A percentile compares a stretch with the other conserved stretches of the same genome.
phyloP scores from a whole-genome alignment of 2,113 vertebrate genomes.

The Myiopsitta monachus region DNA sequence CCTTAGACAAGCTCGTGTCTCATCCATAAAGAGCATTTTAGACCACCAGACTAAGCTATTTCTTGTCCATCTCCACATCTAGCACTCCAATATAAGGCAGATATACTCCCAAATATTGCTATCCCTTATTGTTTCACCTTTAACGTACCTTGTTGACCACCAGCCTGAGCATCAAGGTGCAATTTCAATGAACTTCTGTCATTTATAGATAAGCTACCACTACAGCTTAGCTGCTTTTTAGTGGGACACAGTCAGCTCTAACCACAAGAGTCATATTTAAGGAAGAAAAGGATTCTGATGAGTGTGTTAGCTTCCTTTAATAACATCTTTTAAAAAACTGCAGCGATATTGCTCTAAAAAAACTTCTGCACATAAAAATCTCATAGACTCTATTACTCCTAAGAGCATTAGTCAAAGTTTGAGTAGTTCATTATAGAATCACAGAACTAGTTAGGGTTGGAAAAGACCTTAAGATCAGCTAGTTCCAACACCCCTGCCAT shows the following conservation, averaged over 20 bases:
- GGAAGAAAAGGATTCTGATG: background rate
- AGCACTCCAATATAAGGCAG: background rate
- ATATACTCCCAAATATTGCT: background rate
- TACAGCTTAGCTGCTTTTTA: background rate
- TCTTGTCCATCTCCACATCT: background rate
- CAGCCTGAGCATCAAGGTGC: background rate
- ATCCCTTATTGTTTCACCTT: background rate
- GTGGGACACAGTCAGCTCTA: background rate
- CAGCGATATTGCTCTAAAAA: background rate
- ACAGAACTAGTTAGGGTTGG: too few species aligned
- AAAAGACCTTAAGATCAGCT: too few species aligned
- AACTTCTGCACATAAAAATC: background rate
- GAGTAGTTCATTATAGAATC: background rate
- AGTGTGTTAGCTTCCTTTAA: background rate
- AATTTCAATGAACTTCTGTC: background rate
- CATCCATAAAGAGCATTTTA: too few species aligned
- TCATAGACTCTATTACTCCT: background rate
- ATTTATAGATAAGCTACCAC: background rate
- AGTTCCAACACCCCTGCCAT: too few species aligned
- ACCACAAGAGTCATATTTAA: background rate
- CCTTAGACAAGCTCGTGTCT: too few species aligned
- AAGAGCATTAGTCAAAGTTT: constrained; percentile 10
- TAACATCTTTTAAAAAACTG: background rate
- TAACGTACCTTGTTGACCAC: background rate
- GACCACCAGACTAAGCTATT: background rate